phyloP scores from a whole-genome alignment of 2,888 invertebrate genomes.

The Sarcophaga caerulescens region DNA sequence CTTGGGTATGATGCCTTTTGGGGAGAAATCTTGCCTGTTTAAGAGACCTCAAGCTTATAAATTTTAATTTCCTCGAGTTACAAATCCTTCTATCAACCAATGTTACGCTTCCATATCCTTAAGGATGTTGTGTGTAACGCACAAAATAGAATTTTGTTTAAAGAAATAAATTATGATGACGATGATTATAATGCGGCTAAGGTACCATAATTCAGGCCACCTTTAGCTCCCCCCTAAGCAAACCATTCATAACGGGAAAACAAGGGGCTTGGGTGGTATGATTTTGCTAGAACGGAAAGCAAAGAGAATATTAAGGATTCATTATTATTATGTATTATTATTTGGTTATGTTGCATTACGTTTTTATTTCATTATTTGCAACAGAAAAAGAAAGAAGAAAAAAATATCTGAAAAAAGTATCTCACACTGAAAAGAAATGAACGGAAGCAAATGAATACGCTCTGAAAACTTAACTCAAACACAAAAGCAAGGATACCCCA shows the following conservation, averaged over 20 bases:
- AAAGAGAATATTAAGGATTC: conserved; percentile 56
- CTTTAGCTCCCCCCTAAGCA: neutral
- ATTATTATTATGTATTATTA: conserved; percentile 42
- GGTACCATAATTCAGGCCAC: conserved; percentile 31
- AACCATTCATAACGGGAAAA: too few species aligned
- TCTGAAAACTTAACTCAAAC: conserved; percentile 48
- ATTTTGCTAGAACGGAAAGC: too few species aligned
- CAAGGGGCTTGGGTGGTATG: too few species aligned
- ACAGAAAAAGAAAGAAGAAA: neutral
- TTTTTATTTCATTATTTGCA: conserved; percentile 61
- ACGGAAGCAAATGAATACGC: conserved; percentile 62
- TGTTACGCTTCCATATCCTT: neutral
- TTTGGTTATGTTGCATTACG: conserved; percentile 65
- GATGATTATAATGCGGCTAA: conserved; percentile 38
- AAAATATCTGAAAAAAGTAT: neutral
- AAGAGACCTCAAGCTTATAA: too few species aligned
- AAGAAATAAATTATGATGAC: conserved; percentile 48
- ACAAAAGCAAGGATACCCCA: conserved; percentile 3
- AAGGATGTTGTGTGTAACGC: neutral
- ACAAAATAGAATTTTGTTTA: conserved; percentile 17
- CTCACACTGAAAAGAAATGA: neutral
- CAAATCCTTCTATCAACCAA: neutral
- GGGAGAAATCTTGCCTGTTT: too few species aligned
- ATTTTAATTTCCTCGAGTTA: neutral
- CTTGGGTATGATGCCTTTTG: too few species aligned